Base-by-base conservation (phyloP, 2,888 invertebrate genomes). In the Pyrrhosoma nymphula region DNA sequence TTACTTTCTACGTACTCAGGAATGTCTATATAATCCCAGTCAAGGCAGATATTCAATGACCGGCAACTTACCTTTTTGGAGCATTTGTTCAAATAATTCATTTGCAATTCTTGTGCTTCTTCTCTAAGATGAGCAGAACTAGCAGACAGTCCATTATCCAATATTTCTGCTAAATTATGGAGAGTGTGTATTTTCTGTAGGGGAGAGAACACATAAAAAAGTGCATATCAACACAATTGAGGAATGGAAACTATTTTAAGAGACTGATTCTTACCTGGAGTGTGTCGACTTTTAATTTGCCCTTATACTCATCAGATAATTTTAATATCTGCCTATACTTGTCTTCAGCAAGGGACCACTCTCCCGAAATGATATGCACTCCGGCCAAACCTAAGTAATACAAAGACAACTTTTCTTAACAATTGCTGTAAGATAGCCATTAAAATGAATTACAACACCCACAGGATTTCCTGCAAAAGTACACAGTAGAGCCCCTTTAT, bases 161-260 rank as follows among this genome's bases (percentile, higher is more conserved):
- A 96, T 14, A 97, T 96, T 95, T 98, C 97, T 6, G 97, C 97
- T 93, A 98, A 97, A 96, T 98, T 98, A 96, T 98, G 97, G 95
- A 98, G 97, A 0, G 98, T 97, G 96, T 98, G 98, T 55, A 98
- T 97, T 96, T 98, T 97, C 96, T 98, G 97, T 88, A 95, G 95
- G 55, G 95, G 69, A 35, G 35, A 82, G 16, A 82, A 0, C 14
- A 89, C 60, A 95, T 56, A 69, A 95, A 89, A n/a, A 14, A 82
- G 16, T 18, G 12, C 18, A 23, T 6, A 82, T 14, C 4, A 14
- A 18, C 35, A 30, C 18, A 69, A 69, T 16, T 82, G 16, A 16
- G 0, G 30, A 75, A 30, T 20, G 35, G 6, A 75, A 56, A 60
- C 56, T 95, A 1, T 0, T 47, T 20, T 56, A 20, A 95, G 26